A percentile compares a stretch with the other conserved stretches of the same genome.
These are phyloP conservation scores for Tridacna gigas DNA, from an alignment of 2,888 invertebrate genomes.

Conservation along the genomic window DNA sequence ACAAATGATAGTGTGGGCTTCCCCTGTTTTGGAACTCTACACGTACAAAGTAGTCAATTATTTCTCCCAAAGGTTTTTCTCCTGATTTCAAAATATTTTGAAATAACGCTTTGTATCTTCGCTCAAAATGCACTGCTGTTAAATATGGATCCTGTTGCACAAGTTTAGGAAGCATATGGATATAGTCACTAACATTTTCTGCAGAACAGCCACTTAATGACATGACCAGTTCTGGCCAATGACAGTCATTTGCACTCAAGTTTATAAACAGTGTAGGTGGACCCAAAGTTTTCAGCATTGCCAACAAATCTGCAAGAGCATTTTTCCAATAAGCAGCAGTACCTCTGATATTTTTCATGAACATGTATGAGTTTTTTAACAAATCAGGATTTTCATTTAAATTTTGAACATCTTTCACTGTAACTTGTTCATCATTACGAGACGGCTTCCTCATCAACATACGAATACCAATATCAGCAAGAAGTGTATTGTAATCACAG, in stretches of 20 bases:
- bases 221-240: conserved; percentile 33
- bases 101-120: conserved; percentile 37
- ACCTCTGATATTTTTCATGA: conserved; percentile 40
- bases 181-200: conserved; percentile 12
- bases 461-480: background rate
- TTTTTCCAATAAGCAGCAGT: conserved; percentile 31
- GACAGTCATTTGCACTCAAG: conserved; percentile 36
- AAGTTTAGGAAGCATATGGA: conserved; percentile 17
- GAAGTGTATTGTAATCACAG: background rate
- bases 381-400: conserved; percentile 14
- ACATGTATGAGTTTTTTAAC: conserved; percentile 30
- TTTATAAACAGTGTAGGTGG: conserved; percentile 33
- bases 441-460: conserved; percentile 17
- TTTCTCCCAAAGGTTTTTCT: conserved; percentile 34
- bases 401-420: conserved; percentile 15
- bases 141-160: conserved; percentile 40
- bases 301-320: conserved; percentile 14
- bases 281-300: conserved; percentile 27
- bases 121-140: conserved; percentile 43
- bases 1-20: conserved; percentile 46
- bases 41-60: conserved; percentile 41
- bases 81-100: conserved; percentile 27
- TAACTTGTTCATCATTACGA: background rate
- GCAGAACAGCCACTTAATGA: background rate
- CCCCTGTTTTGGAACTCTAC: conserved; percentile 49